A percentile compares a stretch with the other conserved stretches of the same genome.
These are phyloP conservation scores for Oreochromis tanganicae DNA, from an alignment of 2,113 vertebrate species.

Conservation along the genomic window DNA sequence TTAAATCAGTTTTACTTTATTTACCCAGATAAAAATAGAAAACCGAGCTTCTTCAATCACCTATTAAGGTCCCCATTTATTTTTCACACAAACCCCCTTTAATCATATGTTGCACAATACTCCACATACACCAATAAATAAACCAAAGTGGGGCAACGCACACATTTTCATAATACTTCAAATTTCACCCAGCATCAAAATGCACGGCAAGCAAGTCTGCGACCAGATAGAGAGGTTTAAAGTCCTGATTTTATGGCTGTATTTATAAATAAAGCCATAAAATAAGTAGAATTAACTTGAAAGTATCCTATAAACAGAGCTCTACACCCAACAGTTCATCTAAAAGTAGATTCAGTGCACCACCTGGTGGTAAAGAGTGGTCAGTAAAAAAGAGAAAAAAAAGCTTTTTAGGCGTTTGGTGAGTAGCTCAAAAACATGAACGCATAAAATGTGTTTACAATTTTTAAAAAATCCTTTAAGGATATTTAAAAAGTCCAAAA, in stretches of 20 bases:
- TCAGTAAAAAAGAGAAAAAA: background rate
- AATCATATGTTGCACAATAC: background rate
- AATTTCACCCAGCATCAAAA: background rate
- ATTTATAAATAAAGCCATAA: background rate
- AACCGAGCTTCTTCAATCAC: background rate
- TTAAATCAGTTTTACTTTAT: background rate
- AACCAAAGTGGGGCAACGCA: background rate
- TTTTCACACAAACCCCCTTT: background rate
- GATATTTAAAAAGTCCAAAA: background rate
- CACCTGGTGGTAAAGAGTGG: slow-evolving; percentile 21
- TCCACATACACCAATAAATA: background rate
- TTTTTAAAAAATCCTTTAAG: background rate
- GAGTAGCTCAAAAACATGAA: background rate
- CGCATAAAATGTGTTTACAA: background rate
- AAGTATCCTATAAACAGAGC: background rate
- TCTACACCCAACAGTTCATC: background rate
- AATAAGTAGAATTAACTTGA: background rate
- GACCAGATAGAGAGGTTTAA: background rate
- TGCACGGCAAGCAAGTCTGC: background rate
- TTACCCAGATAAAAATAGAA: background rate
- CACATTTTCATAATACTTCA: background rate
- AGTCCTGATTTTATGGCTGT: background rate
- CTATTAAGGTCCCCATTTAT: background rate
- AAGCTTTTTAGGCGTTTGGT: background rate
- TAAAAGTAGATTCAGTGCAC: background rate